Evolutionary conservation across 37 sponge, comb jelly and placozoan species (phyloP).

Genomic region (Theonella swinhoei): DNA sequence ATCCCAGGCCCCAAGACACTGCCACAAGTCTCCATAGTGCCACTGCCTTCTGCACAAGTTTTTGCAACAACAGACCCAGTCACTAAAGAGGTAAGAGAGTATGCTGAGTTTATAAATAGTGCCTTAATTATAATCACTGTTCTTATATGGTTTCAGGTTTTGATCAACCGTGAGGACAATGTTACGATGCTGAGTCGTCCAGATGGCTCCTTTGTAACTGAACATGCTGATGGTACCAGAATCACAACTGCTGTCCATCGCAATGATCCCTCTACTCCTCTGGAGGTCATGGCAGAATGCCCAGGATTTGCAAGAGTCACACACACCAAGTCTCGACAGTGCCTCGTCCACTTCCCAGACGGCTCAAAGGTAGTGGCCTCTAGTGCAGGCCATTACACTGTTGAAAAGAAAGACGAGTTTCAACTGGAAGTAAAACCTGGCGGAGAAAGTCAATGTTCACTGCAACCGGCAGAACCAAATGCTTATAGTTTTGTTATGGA

Average conservation of each 20-base stretch:
- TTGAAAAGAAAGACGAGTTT: conserved; percentile 9
- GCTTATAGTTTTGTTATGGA: conserved; percentile 15
- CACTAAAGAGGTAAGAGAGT: conserved; percentile 60
- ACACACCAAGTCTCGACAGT: conserved; percentile 24
- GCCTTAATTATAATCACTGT: neutral
- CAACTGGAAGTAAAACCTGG: conserved; percentile 11
- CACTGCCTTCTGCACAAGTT: neutral
- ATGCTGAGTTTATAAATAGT: neutral
- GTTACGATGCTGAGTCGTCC: conserved; percentile 63
- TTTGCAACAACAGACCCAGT: conserved; percentile 68
- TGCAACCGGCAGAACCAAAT: neutral
- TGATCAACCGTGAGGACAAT: conserved; percentile 82
- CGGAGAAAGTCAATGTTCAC: conserved; percentile 26
- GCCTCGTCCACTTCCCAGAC: conserved; percentile 28
- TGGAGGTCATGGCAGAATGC: conserved; percentile 55
- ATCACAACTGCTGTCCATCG: conserved; percentile 1
- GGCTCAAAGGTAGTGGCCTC: conserved; percentile 2
- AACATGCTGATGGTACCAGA: conserved; percentile 90
- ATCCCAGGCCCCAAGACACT: neutral
- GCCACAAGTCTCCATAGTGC: neutral
- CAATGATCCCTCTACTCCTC: neutral
- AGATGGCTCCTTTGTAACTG: conserved; percentile 67
- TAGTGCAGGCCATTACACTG: conserved; percentile 14
- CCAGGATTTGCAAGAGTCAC: conserved; percentile 77
- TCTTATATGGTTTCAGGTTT: conserved; percentile 46